Base-by-base conservation (phyloP, 2,113 vertebrate species). In the Ptilorrhoa leucosticta region DNA sequence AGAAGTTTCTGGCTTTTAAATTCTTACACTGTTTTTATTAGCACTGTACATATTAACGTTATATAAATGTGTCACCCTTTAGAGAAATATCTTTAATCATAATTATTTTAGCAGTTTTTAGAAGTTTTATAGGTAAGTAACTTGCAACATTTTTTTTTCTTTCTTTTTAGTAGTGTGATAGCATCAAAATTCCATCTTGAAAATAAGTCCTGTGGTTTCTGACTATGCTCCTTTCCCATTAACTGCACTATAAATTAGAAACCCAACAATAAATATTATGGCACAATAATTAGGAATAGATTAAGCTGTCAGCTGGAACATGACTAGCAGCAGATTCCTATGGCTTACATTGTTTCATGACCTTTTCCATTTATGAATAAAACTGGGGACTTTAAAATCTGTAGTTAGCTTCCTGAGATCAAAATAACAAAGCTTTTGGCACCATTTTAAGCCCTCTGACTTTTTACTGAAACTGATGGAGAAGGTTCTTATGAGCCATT, bases 211-310 rank as follows among this genome's bases (percentile, higher is more conserved):
- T 89, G 60, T 94, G 50, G 83, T 89, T 95, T 91, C n/a, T 94
- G 69, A 79, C 51, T 89, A 51, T 27, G 35, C 24, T 65, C 33
- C 50, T 91, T 86, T 86, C 60, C 85, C 73, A 90, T 64, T 78
- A 92, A 90, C 79, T 94, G 50, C 26, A 90, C 71, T 75, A 65
- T 65, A 87, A 89, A 87, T 68, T 79, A 82, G 61, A 81, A 92
- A 68, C 9, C 7, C 10, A 86, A 75, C 72, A 78, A 93, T 87
- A 97, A 96, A 97, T 96, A 94, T 96, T 83, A 94, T 42, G 53
- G 66, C 26, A 87, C 21, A 72, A 73, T 40, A 50, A 57, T 82
- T 83, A 92, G 7, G 11, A 69, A 81, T 54, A 92, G 75, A 91
- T 91, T 81, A 91, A 87, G 15, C 31, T 72, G 57, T 76, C 84